phyloP scores from a whole-genome alignment of 2,888 invertebrate genomes.

The Spialia ferax region DNA sequence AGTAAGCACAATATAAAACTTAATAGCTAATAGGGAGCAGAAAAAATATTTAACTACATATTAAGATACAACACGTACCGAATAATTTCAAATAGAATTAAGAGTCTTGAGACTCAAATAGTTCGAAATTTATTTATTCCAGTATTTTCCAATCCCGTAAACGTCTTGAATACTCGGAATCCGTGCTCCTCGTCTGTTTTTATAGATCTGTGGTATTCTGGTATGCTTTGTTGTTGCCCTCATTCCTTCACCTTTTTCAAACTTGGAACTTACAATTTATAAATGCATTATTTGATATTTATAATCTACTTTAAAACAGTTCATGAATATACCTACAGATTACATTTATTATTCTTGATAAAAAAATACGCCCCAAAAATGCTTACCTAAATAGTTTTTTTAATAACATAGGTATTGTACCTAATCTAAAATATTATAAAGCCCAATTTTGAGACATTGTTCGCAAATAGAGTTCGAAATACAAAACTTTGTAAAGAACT shows the following conservation, averaged over 20 bases:
- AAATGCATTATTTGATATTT: no score
- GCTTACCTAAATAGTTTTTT: no score
- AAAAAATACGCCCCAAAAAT: no score
- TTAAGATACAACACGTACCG: no score
- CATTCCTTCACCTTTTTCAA: background rate
- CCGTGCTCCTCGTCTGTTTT: constrained; percentile 15
- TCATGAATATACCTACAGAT: no score
- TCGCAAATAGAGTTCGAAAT: background rate
- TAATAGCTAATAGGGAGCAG: no score
- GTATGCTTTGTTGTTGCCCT: constrained; percentile 16
- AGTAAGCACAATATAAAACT: no score
- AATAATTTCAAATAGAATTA: background rate
- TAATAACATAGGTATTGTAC: no score
- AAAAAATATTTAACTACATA: no score
- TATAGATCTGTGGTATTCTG: constrained; percentile 21
- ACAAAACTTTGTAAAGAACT: constrained; percentile 18
- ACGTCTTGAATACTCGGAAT: constrained; percentile 19
- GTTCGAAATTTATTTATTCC: constrained; percentile 13
- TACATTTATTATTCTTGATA: no score
- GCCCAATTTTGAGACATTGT: background rate
- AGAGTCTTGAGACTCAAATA: constrained; percentile 12
- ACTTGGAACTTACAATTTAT: background rate
- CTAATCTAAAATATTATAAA: no score
- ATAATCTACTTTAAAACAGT: no score
- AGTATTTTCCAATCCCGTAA: constrained; percentile 15